phyloP scores from a whole-genome alignment of 92 coral and sea anemone species.

The Galaxea fascicularis region DNA sequence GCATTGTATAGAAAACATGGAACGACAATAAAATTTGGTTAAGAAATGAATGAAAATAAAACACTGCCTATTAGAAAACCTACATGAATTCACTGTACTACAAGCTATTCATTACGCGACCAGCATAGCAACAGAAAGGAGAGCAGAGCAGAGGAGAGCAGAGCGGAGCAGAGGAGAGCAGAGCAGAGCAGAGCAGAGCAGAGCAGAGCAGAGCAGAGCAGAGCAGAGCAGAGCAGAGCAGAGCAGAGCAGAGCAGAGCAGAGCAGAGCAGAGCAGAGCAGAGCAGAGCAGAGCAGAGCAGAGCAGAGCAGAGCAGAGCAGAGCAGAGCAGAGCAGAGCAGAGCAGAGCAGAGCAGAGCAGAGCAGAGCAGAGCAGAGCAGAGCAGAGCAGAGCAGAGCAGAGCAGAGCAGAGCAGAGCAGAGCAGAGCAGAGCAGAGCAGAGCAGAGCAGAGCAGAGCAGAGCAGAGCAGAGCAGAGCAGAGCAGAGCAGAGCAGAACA shows the following conservation, averaged over 20 bases:
- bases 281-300: slow-evolving; percentile 18
- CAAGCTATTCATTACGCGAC: too few relatives aligned
- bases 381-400: not conserved
- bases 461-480: slow-evolving; percentile 36
- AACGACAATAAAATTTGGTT: too few relatives aligned
- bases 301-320: slow-evolving; percentile 32
- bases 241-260: slow-evolving; percentile 10
- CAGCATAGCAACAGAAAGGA: too few relatives aligned
- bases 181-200: slow-evolving; percentile 5
- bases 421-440: slow-evolving; percentile 11
- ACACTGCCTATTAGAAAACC: too few relatives aligned
- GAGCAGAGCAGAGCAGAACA: slow-evolving; percentile 26
- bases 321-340: slow-evolving; percentile 20
- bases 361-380: not conserved
- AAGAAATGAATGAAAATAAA: too few relatives aligned
- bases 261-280: slow-evolving; percentile 9
- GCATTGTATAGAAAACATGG: too few relatives aligned
- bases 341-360: slow-evolving; percentile 19
- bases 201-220: not conserved
- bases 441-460: slow-evolving; percentile 27
- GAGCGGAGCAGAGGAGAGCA: not conserved
- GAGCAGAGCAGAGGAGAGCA: too few relatives aligned
- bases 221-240: not conserved
- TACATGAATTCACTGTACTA: too few relatives aligned
- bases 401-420: slow-evolving; percentile 15